Evolutionary conservation across 2,888 invertebrate species (phyloP).

Genomic region (Meganola albula): DNA sequence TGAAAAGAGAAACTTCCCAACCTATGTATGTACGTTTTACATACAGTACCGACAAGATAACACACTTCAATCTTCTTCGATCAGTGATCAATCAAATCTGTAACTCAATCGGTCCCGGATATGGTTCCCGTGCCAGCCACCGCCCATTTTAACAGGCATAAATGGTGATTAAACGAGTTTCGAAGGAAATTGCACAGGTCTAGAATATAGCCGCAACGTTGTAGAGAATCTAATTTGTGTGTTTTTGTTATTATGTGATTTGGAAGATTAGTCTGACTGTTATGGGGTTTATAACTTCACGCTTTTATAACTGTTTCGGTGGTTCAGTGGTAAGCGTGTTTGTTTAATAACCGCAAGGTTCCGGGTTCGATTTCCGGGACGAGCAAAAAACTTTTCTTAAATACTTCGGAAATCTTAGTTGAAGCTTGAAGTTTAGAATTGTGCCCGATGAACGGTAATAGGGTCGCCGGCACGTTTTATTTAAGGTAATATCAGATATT

Average conservation of each 20-base stretch:
- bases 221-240: not conserved
- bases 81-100: slow-evolving; percentile 48
- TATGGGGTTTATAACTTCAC: not conserved
- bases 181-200: slow-evolving; percentile 39
- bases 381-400: no score
- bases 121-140: slow-evolving; percentile 41
- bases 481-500: no score
- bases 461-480: no score
- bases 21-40: no score
- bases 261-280: not conserved
- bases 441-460: no score
- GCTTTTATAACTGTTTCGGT: no score
- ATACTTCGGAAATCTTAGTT: no score
- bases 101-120: slow-evolving; percentile 53
- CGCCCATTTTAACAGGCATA: slow-evolving; percentile 58
- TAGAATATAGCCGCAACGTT: slow-evolving; percentile 13
- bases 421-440: no score
- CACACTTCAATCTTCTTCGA: slow-evolving; percentile 24
- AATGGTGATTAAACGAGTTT: slow-evolving; percentile 40
- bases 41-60: slow-evolving; percentile 3
- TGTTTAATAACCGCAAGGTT: no score
- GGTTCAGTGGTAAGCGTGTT: no score
- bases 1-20: no score
- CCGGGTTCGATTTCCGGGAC: no score
- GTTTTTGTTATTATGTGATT: not conserved